These are phyloP conservation scores for Drosophila limbata DNA, from an alignment of 2,888 invertebrate genomes.

Conservation along the genomic window DNA sequence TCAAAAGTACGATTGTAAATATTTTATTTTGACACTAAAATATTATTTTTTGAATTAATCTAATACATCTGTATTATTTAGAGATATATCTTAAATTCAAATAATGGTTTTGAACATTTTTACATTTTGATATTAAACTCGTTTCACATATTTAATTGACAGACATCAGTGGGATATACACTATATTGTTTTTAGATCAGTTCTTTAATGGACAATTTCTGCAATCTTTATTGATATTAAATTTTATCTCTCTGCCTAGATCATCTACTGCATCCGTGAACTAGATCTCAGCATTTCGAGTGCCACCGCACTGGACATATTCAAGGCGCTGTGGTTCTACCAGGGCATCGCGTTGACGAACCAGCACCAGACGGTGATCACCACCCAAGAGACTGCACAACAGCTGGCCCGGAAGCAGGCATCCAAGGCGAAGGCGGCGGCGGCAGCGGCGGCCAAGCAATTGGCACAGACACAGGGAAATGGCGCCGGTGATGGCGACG, in stretches of 20 bases:
- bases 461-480: slow-evolving; percentile 56
- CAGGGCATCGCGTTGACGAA: slow-evolving; percentile 83
- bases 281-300: slow-evolving; percentile 84
- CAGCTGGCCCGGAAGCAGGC: slow-evolving; percentile 62
- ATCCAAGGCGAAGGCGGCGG: slow-evolving; percentile 67
- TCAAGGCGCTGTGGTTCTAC: slow-evolving; percentile 84
- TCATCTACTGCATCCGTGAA: slow-evolving; percentile 85
- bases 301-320: slow-evolving; percentile 84
- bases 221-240: neutral
- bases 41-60: too few species aligned
- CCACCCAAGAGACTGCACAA: slow-evolving; percentile 72
- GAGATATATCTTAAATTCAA: too few species aligned
- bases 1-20: too few species aligned
- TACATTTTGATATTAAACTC: too few species aligned
- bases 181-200: too few species aligned
- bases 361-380: slow-evolving; percentile 80
- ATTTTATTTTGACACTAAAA: too few species aligned
- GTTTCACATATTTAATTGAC: too few species aligned
- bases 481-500: slow-evolving; percentile 43
- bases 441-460: slow-evolving; percentile 50
- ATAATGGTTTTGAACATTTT: too few species aligned
- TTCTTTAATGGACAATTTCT: neutral
- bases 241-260: slow-evolving; percentile 43
- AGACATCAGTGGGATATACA: too few species aligned
- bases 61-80: too few species aligned